Evolutionary conservation across 2,888 invertebrate species (phyloP).

Genomic region (Hyles lineata): DNA sequence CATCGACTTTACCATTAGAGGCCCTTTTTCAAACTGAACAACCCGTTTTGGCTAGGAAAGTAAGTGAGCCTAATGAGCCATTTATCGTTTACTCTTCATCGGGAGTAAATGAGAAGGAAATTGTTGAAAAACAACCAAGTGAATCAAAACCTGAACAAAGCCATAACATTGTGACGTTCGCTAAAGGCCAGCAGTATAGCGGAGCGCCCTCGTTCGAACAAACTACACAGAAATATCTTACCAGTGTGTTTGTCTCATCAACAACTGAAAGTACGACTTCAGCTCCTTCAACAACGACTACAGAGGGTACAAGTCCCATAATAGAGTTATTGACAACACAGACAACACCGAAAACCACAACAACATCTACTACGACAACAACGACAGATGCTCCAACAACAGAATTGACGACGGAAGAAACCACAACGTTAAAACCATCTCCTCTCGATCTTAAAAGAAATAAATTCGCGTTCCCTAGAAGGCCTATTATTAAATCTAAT

Average conservation of each 20-base stretch:
- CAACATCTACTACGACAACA: conserved; percentile 40
- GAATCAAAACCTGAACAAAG: conserved; percentile 66
- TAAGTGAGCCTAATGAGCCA: conserved; percentile 64
- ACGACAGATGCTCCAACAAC: conserved; percentile 46
- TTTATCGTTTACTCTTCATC: conserved; percentile 80
- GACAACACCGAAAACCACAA: conserved; percentile 53
- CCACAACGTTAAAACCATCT: conserved; percentile 64
- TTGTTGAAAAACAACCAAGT: conserved; percentile 66
- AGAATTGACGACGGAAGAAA: conserved; percentile 63
- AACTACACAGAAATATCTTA: conserved; percentile 57
- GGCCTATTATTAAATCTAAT: conserved; percentile 69
- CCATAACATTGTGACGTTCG: conserved; percentile 69
- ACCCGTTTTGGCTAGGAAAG: conserved; percentile 63
- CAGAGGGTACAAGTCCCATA: conserved; percentile 45
- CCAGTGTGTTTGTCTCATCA: conserved; percentile 58
- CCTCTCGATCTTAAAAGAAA: conserved; percentile 67
- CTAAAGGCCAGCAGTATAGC: conserved; percentile 73
- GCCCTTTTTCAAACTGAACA: conserved; percentile 86
- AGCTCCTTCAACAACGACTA: conserved; percentile 38
- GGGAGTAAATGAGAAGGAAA: conserved; percentile 62
- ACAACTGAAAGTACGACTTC: conserved; percentile 44
- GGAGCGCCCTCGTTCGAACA: conserved; percentile 62
- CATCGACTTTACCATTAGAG: conserved; percentile 88
- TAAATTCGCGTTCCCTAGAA: conserved; percentile 74
- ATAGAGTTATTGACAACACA: conserved; percentile 49